phyloP scores from a whole-genome alignment of 2,888 invertebrate genomes.

The Calameuta filiformis region DNA sequence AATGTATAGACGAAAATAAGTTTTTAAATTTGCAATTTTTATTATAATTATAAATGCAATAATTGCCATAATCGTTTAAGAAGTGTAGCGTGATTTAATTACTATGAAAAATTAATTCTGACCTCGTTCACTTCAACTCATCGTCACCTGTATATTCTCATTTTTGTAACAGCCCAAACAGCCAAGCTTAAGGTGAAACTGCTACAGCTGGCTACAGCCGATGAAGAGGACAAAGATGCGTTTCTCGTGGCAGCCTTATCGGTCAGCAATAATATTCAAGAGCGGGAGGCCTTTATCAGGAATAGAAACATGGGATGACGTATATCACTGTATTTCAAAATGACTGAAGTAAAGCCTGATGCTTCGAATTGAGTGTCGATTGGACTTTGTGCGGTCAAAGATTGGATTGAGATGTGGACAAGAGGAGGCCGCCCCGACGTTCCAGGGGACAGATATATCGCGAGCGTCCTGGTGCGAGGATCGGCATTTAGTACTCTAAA shows the following conservation, averaged over 20 bases:
- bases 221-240: not conserved
- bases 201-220: not conserved
- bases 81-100: not conserved
- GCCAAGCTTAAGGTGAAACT: not conserved
- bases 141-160: not conserved
- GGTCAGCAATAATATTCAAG: not conserved
- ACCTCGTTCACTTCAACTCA: no score
- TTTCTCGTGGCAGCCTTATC: not conserved
- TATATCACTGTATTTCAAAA: not conserved
- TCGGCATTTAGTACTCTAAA: slow-evolving; percentile 23
- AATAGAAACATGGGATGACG: not conserved
- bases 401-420: slow-evolving; percentile 55
- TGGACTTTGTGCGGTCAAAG: slow-evolving; percentile 64
- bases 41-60: not conserved
- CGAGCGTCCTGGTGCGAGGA: slow-evolving; percentile 47
- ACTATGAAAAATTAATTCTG: no score
- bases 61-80: not conserved
- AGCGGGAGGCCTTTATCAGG: slow-evolving; percentile 1
- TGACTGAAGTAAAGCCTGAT: not conserved
- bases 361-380: slow-evolving; percentile 22
- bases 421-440: slow-evolving; percentile 49
- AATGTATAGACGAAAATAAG: not conserved
- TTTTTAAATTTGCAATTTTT: not conserved
- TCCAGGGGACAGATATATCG: slow-evolving; percentile 54
- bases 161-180: not conserved